Evolutionary conservation across 2,888 invertebrate species (phyloP).

Genomic region (Aquatica leii): DNA sequence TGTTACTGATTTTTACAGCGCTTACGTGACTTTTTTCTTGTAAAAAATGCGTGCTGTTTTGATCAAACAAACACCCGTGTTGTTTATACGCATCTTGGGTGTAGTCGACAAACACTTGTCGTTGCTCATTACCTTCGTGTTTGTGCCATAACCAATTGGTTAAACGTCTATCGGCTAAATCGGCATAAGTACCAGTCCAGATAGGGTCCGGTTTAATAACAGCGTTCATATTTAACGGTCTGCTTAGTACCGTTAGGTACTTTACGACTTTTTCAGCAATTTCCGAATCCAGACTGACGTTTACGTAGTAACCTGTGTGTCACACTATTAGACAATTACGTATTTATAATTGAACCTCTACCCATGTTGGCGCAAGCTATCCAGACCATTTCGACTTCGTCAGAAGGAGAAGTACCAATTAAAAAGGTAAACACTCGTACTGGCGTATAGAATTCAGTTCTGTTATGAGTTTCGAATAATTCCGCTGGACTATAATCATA

Average conservation of each 20-base stretch:
- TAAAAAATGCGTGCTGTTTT: conserved; percentile 25
- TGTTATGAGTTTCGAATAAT: conserved; percentile 87
- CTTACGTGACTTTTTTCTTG: conserved; percentile 37
- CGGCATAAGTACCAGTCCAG: conserved; percentile 98
- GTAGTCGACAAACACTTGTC: conserved; percentile 65
- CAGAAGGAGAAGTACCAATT: conserved; percentile 81
- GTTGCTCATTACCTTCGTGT: conserved; percentile 81
- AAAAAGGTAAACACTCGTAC: conserved; percentile 94
- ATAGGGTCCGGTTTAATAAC: conserved; percentile 80
- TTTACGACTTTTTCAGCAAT: conserved; percentile 93
- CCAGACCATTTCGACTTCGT: conserved; percentile 91
- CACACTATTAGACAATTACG: not conserved
- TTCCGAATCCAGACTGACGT: conserved; percentile 93
- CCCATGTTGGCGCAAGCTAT: conserved; percentile 97
- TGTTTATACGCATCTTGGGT: conserved; percentile 33
- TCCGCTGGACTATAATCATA: conserved; percentile 80
- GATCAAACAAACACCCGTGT: conserved; percentile 23
- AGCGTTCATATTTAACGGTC: conserved; percentile 84
- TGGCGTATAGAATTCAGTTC: conserved; percentile 39
- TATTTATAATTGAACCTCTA: conserved; percentile 45
- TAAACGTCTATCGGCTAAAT: conserved; percentile 87
- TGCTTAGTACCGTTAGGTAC: conserved; percentile 95
- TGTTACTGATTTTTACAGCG: too few relatives aligned
- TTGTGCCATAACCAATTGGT: conserved; percentile 92
- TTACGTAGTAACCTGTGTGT: conserved; percentile 89